Percentiles rank a stretch among this genome's conserved stretches.
These are phyloP conservation scores for Clarias magur DNA, from an alignment of 2,113 vertebrate species.

Conservation along the genomic window DNA sequence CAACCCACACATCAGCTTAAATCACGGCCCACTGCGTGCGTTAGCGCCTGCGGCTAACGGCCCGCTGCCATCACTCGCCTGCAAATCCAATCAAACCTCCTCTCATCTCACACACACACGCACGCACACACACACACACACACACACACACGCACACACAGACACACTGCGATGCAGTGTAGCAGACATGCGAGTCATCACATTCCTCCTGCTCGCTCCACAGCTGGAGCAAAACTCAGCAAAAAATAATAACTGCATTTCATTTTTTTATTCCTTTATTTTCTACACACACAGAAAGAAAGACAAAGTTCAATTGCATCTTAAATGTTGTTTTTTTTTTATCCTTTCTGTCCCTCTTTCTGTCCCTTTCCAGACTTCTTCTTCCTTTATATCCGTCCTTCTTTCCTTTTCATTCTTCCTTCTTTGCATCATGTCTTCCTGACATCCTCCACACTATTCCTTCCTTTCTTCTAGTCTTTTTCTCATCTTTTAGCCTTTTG, in stretches of 20 bases:
- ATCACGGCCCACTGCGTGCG: constrained; percentile 56
- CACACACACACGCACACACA: constrained; percentile 14
- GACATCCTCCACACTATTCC: neutral
- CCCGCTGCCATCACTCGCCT: constrained; percentile 46
- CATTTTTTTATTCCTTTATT: neutral
- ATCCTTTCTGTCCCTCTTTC: neutral
- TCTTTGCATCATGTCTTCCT: neutral
- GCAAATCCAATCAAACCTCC: constrained; percentile 64
- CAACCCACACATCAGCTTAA: constrained; percentile 48
- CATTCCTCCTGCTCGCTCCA: constrained; percentile 19
- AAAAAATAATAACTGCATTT: constrained; percentile 13
- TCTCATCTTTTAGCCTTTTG: neutral
- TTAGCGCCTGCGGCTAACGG: constrained; percentile 64
- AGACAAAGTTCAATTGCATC: no score
- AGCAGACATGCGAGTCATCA: constrained; percentile 27
- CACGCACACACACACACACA: constrained; percentile 18
- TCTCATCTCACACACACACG: constrained; percentile 43
- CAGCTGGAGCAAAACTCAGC: constrained; percentile 22
- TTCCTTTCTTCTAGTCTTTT: neutral
- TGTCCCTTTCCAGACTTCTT: neutral
- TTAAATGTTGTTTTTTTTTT: neutral
- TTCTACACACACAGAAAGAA: neutral
- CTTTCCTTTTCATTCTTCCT: neutral
- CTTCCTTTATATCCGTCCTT: neutral
- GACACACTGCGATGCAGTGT: neutral